Conservation (phyloP, 2,797 vertebrate genomes). For the Delichon dasypus region DNA sequence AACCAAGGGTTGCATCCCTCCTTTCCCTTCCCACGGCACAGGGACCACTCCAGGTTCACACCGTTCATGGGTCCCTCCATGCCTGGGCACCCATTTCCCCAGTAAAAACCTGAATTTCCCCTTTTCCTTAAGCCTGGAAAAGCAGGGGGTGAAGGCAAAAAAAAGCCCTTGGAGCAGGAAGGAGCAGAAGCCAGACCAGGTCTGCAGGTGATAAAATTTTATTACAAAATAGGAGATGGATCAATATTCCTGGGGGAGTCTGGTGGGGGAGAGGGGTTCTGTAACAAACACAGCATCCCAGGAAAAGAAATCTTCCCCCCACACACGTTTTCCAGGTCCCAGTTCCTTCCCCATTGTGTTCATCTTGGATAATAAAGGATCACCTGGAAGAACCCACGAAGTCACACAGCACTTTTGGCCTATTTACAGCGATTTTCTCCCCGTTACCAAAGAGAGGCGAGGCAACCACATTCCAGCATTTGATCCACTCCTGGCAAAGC, state of each 20-base stretch:
- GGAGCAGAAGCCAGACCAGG: background rate
- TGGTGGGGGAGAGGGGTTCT: background rate
- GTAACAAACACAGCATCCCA: constrained; percentile 24
- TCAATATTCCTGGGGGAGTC: background rate
- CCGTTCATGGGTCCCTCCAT: fast-evolving
- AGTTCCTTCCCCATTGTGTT: background rate
- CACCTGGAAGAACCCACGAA: background rate
- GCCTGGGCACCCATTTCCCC: background rate
- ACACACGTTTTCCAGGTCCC: background rate
- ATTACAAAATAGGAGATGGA: constrained; percentile 59
- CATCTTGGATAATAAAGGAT: background rate
- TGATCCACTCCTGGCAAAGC: background rate
- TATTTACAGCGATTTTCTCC: constrained; percentile 29
- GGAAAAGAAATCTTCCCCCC: constrained; percentile 12
- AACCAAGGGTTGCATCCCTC: background rate
- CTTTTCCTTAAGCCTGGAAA: background rate
- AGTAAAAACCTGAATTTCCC: too few relatives aligned
- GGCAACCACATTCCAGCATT: background rate
- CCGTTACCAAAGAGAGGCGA: background rate
- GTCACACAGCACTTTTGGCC: background rate
- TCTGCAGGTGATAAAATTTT: background rate
- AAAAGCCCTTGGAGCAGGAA: background rate
- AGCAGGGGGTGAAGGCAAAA: background rate
- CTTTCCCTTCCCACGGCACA: background rate
- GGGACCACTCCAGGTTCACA: background rate